Conservation (phyloP, 2,797 vertebrate genomes). For the Thripadectes ignobilis region DNA sequence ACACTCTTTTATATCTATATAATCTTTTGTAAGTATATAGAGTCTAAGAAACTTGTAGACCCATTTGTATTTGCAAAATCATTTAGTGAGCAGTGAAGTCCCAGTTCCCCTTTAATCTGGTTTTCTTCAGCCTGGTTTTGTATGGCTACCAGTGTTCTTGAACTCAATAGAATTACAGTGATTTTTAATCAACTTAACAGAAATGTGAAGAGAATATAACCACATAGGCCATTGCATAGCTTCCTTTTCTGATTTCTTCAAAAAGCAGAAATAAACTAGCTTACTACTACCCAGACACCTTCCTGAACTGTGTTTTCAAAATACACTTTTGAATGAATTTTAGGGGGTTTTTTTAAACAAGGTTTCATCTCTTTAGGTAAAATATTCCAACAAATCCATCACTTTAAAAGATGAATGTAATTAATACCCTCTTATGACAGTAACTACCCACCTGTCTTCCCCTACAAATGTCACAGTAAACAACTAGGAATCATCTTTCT, state of each 20-base stretch:
- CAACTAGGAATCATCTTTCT: neutral
- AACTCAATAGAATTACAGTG: neutral
- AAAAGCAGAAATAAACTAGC: neutral
- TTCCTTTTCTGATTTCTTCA: neutral
- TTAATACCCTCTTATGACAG: neutral
- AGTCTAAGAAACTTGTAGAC: neutral
- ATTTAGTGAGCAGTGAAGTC: neutral
- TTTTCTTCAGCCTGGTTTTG: neutral
- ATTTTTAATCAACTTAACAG: neutral
- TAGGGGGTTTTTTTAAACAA: no score
- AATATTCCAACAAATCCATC: neutral
- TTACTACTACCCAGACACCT: neutral
- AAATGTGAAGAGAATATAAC: neutral
- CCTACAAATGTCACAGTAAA: fast-evolving
- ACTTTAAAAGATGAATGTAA: neutral
- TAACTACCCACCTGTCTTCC: neutral
- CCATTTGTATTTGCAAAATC: neutral
- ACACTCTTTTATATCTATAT: neutral
- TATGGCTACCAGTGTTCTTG: neutral
- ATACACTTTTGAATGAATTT: neutral
- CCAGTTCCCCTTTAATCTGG: neutral
- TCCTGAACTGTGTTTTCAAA: neutral
- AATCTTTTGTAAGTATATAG: neutral
- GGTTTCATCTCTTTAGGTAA: neutral
- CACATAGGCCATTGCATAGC: fast-evolving